These are phyloP conservation scores for Oryzias melastigma DNA, from an alignment of 2,113 vertebrate genomes.

Conservation along the genomic window DNA sequence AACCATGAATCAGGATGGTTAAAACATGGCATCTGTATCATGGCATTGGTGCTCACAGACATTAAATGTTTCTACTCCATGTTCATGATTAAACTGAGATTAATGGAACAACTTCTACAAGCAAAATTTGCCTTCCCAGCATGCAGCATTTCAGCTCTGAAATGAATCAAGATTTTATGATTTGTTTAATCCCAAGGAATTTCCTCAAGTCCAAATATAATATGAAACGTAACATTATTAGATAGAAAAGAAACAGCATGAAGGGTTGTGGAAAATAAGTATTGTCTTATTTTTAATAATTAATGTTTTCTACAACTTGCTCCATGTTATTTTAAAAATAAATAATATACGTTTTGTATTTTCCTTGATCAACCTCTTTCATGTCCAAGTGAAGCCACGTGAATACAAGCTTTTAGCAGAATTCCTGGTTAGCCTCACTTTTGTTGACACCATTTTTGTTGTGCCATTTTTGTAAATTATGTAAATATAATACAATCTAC, in stretches of 20 bases:
- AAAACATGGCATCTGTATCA: constrained; percentile 8
- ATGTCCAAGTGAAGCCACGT: constrained; percentile 66
- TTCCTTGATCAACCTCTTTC: constrained; percentile 41
- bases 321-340: no score
- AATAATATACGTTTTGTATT: no score
- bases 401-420: constrained; percentile 62
- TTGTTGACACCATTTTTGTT: constrained; percentile 47
- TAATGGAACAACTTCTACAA: not conserved
- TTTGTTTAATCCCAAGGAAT: no score
- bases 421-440: constrained; percentile 51
- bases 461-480: constrained; percentile 1
- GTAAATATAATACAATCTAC: constrained; percentile 21
- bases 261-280: constrained; percentile 13
- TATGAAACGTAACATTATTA: constrained; percentile 25
- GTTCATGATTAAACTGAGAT: constrained; percentile 3
- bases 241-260: constrained; percentile 18
- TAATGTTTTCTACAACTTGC: not conserved
- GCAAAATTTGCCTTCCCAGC: not conserved
- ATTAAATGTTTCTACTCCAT: constrained; percentile 12
- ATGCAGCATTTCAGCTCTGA: no score
- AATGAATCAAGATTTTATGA: no score
- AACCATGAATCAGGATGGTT: constrained; percentile 39
- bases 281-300: constrained; percentile 26
- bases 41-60: constrained; percentile 2
- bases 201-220: no score